Percentiles rank a stretch among this genome's conserved stretches.
Evolutionary conservation across 2,888 invertebrate genomes (phyloP).

Genomic region (Andrena hattorfiana): DNA sequence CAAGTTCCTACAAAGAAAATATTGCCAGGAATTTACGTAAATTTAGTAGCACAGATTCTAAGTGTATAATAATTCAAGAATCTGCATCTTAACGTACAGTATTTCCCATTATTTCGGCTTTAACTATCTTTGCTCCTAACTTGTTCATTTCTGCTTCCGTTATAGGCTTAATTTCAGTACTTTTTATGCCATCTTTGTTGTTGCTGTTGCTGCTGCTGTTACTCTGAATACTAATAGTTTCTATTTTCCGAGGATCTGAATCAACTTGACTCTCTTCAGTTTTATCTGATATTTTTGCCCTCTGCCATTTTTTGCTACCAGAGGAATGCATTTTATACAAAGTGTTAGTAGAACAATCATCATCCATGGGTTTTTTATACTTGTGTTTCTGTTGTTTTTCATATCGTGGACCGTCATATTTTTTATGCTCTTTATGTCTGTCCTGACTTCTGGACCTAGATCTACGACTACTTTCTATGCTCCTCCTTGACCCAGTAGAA

Average conservation of each 20-base stretch:
- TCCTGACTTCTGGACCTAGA: constrained; percentile 42
- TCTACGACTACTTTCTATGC: neutral
- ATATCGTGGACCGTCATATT: neutral
- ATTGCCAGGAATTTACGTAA: neutral
- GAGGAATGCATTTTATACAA: constrained; percentile 39
- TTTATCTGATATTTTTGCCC: constrained; percentile 46
- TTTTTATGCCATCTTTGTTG: constrained; percentile 37
- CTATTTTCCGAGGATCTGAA: constrained; percentile 29
- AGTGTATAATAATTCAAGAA: neutral
- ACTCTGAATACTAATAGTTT: constrained; percentile 4
- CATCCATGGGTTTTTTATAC: constrained; percentile 76
- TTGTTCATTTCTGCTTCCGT: constrained; percentile 95
- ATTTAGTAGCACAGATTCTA: neutral
- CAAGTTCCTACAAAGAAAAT: constrained; percentile 85
- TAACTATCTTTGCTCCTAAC: constrained; percentile 95
- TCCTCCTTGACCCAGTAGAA: neutral
- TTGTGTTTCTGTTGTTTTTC: constrained; percentile 15
- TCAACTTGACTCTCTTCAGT: neutral
- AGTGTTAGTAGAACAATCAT: constrained; percentile 51
- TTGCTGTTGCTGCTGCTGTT: constrained; percentile 12
- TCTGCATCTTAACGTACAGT: constrained; percentile 81
- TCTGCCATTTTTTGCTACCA: constrained; percentile 74
- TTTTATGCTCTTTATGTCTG: constrained; percentile 7
- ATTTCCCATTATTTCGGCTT: constrained; percentile 97
- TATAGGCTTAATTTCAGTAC: constrained; percentile 77